Evolutionary conservation across 2,113 vertebrate species (phyloP).

Genomic region (Tachycineta bicolor): DNA sequence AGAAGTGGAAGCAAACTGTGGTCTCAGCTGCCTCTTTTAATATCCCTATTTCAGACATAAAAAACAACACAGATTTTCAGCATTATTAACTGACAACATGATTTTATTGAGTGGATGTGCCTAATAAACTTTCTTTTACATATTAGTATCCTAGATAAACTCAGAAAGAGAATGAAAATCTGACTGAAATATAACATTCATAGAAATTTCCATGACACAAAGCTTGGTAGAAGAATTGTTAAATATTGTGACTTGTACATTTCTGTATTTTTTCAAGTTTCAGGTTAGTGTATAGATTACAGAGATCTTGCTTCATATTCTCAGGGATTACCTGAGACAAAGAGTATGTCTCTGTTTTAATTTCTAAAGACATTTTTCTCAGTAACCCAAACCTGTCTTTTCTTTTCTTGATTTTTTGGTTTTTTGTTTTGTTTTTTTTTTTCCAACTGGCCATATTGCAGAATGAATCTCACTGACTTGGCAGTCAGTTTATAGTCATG

Average conservation of each 20-base stretch:
- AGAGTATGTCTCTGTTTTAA: background rate
- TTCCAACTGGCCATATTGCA: background rate
- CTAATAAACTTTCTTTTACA: background rate
- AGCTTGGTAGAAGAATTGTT: background rate
- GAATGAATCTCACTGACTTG: background rate
- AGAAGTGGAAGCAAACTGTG: background rate
- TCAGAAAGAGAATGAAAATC: background rate
- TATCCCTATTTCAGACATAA: background rate
- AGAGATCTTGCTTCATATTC: slow-evolving; percentile 2
- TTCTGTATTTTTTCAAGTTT: slow-evolving; percentile 40
- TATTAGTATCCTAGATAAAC: background rate
- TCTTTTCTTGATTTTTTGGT: background rate
- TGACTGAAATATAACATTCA: background rate
- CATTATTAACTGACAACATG: background rate
- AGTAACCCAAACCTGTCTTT: background rate
- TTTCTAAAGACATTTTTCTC: background rate
- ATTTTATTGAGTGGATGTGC: background rate
- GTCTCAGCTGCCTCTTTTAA: background rate
- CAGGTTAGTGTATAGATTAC: background rate
- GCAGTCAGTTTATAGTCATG: background rate
- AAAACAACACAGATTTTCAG: background rate
- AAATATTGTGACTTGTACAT: background rate
- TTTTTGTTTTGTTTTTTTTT: background rate
- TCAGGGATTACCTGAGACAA: slow-evolving; percentile 1
- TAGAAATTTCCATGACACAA: background rate